phyloP scores from a whole-genome alignment of 2,797 vertebrate species.

The Myotis myotis region DNA sequence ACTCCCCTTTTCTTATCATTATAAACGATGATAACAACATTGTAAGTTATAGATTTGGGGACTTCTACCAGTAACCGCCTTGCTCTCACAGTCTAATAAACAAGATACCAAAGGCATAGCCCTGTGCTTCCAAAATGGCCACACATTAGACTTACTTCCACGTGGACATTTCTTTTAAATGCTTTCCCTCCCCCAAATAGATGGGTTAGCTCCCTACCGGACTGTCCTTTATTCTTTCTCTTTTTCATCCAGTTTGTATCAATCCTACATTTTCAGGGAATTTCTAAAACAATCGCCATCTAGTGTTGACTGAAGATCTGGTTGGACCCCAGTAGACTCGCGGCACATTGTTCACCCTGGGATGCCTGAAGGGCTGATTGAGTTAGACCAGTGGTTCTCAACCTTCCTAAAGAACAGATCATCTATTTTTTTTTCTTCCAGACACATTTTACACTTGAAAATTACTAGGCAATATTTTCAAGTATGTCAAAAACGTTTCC shows the following conservation, averaged over 20 bases:
- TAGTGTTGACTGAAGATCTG: background rate
- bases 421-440: too few relatives aligned
- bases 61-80: background rate
- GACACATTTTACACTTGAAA: too few relatives aligned
- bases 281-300: background rate
- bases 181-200: fast-evolving
- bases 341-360: background rate
- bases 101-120: background rate
- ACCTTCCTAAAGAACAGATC: too few relatives aligned
- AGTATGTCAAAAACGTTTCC: too few relatives aligned
- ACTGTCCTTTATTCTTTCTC: background rate
- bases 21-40: background rate
- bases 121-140: background rate
- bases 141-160: background rate
- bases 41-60: background rate
- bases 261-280: background rate
- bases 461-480: too few relatives aligned
- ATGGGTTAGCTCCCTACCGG: background rate
- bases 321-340: background rate
- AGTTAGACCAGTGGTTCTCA: background rate
- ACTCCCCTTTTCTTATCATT: background rate
- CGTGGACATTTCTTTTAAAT: background rate
- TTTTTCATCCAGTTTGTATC: background rate
- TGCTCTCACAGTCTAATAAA: background rate
- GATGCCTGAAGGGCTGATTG: background rate